phyloP scores from a whole-genome alignment of 1,140 invertebrate genomes.

The Drosophila quadrilineata region DNA sequence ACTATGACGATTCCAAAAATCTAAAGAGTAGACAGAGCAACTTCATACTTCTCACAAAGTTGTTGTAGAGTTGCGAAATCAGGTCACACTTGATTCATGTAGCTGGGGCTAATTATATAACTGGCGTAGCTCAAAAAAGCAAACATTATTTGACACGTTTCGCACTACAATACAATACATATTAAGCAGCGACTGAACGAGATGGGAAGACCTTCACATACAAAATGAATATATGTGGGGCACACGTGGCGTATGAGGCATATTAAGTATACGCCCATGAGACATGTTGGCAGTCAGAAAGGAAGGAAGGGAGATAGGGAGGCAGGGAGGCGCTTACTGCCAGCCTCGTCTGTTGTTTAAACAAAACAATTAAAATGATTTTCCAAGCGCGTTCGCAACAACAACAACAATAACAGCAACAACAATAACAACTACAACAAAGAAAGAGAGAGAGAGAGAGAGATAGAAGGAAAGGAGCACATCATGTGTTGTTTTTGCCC shows the following conservation, averaged over 20 bases:
- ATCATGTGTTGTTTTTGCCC: conserved; percentile 34
- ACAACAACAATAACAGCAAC: conserved; percentile 1
- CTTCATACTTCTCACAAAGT: too few species aligned
- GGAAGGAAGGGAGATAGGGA: too few species aligned
- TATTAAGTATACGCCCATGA: conserved; percentile 69
- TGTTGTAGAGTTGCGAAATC: too few species aligned
- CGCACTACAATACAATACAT: too few species aligned
- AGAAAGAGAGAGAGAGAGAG: background rate
- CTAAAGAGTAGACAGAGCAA: too few species aligned
- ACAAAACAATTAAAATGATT: conserved; percentile 78
- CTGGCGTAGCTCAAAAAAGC: too few species aligned
- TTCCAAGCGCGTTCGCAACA: conserved; percentile 43
- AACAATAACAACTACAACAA: background rate
- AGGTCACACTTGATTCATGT: too few species aligned
- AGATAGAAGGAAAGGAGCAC: conserved; percentile 13
- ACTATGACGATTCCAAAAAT: too few species aligned
- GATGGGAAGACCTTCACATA: background rate
- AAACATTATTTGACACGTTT: background rate
- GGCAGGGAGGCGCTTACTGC: conserved; percentile 1
- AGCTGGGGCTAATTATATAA: too few species aligned
- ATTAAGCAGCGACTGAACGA: background rate
- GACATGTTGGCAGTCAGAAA: conserved; percentile 33
- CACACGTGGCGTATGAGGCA: conserved; percentile 36
- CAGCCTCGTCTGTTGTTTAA: conserved; percentile 61
- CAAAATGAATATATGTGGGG: background rate